Base-by-base conservation (phyloP, 2,797 vertebrate species). In the Graptemys geographica region DNA sequence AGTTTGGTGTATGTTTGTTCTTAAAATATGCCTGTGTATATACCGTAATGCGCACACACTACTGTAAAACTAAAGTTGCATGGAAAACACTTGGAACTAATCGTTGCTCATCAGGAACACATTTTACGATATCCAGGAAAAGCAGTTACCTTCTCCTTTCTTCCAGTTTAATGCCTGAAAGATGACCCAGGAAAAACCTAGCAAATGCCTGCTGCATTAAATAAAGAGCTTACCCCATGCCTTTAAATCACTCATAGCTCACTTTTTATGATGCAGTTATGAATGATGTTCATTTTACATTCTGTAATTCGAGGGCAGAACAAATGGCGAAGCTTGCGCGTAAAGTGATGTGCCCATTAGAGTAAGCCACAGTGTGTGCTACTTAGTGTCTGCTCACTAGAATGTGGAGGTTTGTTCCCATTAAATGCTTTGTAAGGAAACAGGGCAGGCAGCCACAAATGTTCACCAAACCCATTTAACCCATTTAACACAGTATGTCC, bases 261-360 rank as follows among this genome's bases (percentile, higher is more conserved):
- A 81, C 84, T 92, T 80, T 94, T 87, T 93, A 72, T 95, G 86
- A 86, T 93, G 86, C 81, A 82, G 51, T 89, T 88, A 76, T 91
- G 91, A 92, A 81, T 95, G 97, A 51, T 94, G 81, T 95, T 96
- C 85, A 79, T 79, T 81, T 91, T 96, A 49, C 87, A 65, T 96
- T 97, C 96, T 97, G 93, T 97, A 97, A 98, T 98, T 98, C 97
- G 95, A 97, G 92, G 92, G 79, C 15, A 89, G 97, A 98, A 92
- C 97, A 98, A 97, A 97, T 98, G 97, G 96, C 91, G 95, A 95
- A 85, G 90, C 31, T 91, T 96, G 94, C 82, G 18, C 88, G 94
- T 95, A 87, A 96, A 96, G 92, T 91, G 91, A 94, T 88, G 51
- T 88, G 87, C 93, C 89, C 62, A 91, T 95, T 96, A 53, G 86